Percentiles rank a stretch among this genome's conserved stretches.
Evolutionary conservation across 2,113 vertebrate species (phyloP).

Genomic region (Craseonycteris thonglongyai): DNA sequence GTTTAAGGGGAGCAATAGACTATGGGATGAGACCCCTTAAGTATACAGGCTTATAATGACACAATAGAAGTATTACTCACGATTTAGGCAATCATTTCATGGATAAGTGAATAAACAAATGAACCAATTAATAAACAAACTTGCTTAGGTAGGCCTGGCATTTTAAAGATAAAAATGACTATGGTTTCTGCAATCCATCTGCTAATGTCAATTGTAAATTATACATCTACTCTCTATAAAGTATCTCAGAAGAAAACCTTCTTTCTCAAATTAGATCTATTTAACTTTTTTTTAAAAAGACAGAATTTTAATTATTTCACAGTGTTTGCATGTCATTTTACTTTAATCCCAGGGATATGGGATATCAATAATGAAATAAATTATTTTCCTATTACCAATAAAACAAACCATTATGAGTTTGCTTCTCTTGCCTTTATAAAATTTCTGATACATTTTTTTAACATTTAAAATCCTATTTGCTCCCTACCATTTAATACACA

Average conservation of each 20-base stretch:
- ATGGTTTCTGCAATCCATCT: neutral
- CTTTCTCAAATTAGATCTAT: neutral
- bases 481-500: neutral
- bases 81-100: neutral
- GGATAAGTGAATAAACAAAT: neutral
- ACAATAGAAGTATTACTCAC: neutral
- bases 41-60: neutral
- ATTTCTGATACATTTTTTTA: conserved; percentile 1
- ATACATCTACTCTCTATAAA: neutral
- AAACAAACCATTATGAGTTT: neutral
- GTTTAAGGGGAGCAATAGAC: neutral
- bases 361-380: neutral
- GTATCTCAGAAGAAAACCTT: neutral
- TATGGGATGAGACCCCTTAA: neutral
- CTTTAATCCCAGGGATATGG: neutral
- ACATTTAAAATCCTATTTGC: neutral
- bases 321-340: neutral
- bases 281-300: neutral
- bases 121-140: neutral
- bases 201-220: neutral
- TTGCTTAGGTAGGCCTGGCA: neutral
- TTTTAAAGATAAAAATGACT: neutral
- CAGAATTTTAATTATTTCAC: neutral
- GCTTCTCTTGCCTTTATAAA: neutral
- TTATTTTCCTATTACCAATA: neutral